phyloP scores from a whole-genome alignment of 37 sponge, comb jelly and placozoan genomes.

The Hexactinellida sp. region DNA sequence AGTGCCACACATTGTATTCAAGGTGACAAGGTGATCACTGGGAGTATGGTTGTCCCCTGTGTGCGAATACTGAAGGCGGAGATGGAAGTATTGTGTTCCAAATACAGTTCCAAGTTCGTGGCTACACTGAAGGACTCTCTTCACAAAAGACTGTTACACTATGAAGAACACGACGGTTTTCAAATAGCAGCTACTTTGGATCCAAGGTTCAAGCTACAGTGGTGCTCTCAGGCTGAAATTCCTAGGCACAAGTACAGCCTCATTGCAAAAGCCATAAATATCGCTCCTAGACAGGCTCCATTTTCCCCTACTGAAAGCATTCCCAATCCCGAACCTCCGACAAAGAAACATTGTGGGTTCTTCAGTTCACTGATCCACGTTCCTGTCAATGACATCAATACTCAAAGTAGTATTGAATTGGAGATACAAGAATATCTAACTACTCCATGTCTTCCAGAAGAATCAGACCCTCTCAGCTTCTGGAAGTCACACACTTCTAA shows the following conservation, averaged over 20 bases:
- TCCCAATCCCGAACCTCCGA: neutral
- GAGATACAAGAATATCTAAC: neutral
- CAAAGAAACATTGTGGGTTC: neutral
- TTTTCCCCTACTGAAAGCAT: neutral
- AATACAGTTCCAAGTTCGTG: neutral
- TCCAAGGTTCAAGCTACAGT: neutral
- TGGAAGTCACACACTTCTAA: neutral
- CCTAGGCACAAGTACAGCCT: neutral
- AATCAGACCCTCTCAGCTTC: neutral
- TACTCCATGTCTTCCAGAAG: neutral
- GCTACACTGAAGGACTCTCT: neutral
- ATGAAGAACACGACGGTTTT: neutral
- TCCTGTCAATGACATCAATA: neutral
- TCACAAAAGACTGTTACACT: neutral
- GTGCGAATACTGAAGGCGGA: neutral
- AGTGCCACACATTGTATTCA: neutral
- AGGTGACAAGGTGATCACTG: neutral
- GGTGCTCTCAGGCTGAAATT: neutral
- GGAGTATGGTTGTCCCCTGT: neutral
- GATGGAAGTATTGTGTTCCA: neutral
- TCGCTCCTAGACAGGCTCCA: neutral
- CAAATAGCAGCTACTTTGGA: neutral
- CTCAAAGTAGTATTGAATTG: neutral
- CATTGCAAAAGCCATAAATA: neutral
- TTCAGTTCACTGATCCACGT: neutral